phyloP scores from a whole-genome alignment of 1,140 invertebrate genomes.

The Panagrolaimus sp. region DNA sequence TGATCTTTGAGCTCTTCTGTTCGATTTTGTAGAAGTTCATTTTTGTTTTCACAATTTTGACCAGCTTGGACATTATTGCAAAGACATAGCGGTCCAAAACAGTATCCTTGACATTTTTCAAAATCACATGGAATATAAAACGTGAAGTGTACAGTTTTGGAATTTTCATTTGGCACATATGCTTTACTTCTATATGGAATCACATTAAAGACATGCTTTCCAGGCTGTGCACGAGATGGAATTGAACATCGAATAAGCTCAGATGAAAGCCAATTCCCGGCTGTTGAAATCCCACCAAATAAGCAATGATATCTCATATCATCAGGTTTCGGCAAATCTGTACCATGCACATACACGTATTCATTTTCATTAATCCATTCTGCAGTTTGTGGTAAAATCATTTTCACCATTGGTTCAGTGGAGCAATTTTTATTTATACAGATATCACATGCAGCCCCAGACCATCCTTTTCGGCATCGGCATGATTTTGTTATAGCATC shows the following conservation, averaged over 20 bases:
- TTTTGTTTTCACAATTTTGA: not conserved
- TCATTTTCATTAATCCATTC: constrained; percentile 5
- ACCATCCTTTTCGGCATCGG: not conserved
- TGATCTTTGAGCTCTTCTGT: not conserved
- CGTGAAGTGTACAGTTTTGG: not conserved
- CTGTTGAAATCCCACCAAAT: constrained; percentile 1
- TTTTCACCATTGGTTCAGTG: not conserved
- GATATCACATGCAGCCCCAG: not conserved
- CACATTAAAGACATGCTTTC: constrained; percentile 3
- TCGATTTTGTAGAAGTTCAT: not conserved
- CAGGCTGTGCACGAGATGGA: not conserved
- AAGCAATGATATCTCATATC: constrained; percentile 3
- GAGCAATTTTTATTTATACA: not conserved
- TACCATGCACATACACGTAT: not conserved
- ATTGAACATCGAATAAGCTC: not conserved
- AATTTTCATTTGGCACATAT: not conserved
- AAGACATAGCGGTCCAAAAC: not conserved
- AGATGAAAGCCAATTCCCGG: not conserved
- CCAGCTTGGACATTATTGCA: not conserved
- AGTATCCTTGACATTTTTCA: not conserved
- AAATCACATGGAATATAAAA: not conserved
- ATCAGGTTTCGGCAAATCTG: not conserved
- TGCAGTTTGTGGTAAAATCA: constrained; percentile 7
- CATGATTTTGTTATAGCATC: not conserved
- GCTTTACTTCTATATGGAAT: not conserved